A percentile compares a stretch with the other conserved stretches of the same genome.
Conservation (phyloP, 2,888 invertebrate species). For the Ischnus inquisitorius region DNA sequence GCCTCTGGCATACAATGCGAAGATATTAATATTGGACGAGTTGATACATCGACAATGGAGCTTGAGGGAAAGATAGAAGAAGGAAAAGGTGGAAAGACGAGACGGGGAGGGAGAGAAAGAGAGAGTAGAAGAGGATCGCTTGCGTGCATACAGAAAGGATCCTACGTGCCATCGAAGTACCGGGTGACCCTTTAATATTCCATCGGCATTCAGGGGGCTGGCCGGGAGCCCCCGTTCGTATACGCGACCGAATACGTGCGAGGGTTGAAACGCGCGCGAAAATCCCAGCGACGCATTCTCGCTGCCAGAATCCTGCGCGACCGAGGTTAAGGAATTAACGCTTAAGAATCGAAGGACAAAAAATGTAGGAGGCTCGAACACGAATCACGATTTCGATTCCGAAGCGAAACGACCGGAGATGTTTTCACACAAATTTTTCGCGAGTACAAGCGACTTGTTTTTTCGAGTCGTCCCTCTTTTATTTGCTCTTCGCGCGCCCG, state of each 20-base stretch:
- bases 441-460: no score
- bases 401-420: no score
- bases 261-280: constrained; percentile 34
- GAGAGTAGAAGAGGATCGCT: constrained; percentile 8
- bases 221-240: constrained; percentile 68
- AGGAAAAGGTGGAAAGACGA: constrained; percentile 35
- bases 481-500: constrained; percentile 9
- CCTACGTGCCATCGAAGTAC: constrained; percentile 67
- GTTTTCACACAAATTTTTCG: no score
- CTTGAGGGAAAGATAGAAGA: constrained; percentile 32
- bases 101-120: not conserved
- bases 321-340: not conserved
- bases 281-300: constrained; percentile 51
- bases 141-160: constrained; percentile 23
- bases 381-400: no score
- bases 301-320: constrained; percentile 27
- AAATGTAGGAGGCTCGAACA: not conserved
- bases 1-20: constrained; percentile 57
- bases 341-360: constrained; percentile 17
- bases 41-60: constrained; percentile 71
- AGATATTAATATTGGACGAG: constrained; percentile 75
- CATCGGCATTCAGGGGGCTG: constrained; percentile 68
- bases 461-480: not conserved
- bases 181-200: constrained; percentile 75
- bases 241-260: constrained; percentile 60